A percentile compares a stretch with the other conserved stretches of the same genome.
Evolutionary conservation across 1,140 invertebrate species (phyloP).

Genomic region (Drosophila arawakana): DNA sequence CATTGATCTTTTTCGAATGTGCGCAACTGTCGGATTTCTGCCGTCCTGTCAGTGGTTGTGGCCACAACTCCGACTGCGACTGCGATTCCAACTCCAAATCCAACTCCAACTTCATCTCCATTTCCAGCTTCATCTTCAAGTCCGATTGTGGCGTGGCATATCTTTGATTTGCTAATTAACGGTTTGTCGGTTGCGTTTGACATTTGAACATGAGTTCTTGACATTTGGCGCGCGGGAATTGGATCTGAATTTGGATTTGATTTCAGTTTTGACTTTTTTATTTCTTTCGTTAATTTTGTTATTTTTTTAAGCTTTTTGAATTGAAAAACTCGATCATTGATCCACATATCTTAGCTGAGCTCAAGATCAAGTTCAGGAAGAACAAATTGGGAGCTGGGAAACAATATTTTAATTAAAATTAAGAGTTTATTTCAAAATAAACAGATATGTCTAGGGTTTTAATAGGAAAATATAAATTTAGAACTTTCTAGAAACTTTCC

Average conservation of each 20-base stretch:
- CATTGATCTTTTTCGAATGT: conserved; percentile 83
- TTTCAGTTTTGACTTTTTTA: not conserved
- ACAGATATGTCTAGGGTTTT: too few species aligned
- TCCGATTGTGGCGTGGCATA: conserved; percentile 68
- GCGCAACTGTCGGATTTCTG: conserved; percentile 79
- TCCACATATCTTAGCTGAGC: not conserved
- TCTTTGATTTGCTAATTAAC: conserved; percentile 83
- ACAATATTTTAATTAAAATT: too few species aligned
- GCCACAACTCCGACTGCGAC: conserved; percentile 23
- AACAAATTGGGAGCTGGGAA: too few species aligned
- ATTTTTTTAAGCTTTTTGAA: not conserved
- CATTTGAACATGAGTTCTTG: conserved; percentile 81
- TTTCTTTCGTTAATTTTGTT: not conserved
- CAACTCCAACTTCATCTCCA: conserved; percentile 14
- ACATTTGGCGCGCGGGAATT: conserved; percentile 61
- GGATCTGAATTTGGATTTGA: conserved; percentile 19
- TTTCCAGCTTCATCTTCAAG: not conserved
- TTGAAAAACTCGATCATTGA: conserved; percentile 18
- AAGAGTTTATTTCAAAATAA: too few species aligned
- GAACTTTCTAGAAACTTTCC: too few species aligned
- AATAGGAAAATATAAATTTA: too few species aligned
- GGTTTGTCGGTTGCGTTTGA: conserved; percentile 81
- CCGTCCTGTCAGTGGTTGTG: conserved; percentile 67
- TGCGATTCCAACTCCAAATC: conserved; percentile 5
- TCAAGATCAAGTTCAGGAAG: too few species aligned